phyloP scores from a whole-genome alignment of 2,113 vertebrate species.

The Hippoglossus stenolepis region DNA sequence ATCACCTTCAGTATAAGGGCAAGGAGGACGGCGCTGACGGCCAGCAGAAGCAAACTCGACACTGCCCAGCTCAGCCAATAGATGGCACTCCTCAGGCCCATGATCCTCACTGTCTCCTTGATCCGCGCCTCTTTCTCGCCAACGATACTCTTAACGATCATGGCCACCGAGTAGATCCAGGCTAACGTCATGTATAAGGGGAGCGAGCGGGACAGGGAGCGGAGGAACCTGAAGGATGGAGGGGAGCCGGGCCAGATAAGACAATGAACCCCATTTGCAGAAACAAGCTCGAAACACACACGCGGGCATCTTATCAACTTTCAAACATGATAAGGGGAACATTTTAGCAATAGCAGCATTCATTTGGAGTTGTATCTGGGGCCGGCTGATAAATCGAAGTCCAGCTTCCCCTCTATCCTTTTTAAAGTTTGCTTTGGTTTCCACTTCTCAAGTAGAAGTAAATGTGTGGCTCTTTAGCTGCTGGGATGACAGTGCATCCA shows the following conservation, averaged over 20 bases:
- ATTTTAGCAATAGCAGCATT: no score
- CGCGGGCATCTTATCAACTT: not conserved
- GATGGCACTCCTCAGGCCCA: slow-evolving; percentile 89
- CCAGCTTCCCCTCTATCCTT: no score
- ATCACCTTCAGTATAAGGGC: slow-evolving; percentile 93
- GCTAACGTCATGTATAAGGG: slow-evolving; percentile 95
- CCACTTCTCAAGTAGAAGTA: no score
- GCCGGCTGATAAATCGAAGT: no score
- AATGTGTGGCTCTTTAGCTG: no score
- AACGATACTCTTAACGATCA: slow-evolving; percentile 93
- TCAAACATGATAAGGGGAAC: not conserved
- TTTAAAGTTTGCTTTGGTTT: not conserved
- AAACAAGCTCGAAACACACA: not conserved
- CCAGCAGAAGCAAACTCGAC: slow-evolving; percentile 89
- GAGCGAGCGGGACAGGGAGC: slow-evolving; percentile 88
- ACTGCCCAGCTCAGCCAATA: slow-evolving; percentile 97
- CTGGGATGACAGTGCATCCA: no score
- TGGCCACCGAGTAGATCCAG: slow-evolving; percentile 97
- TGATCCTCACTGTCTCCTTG: slow-evolving; percentile 95
- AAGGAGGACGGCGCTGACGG: slow-evolving; percentile 89
- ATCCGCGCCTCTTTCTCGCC: slow-evolving; percentile 94
- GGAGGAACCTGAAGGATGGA: slow-evolving; percentile 87
- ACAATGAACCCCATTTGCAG: slow-evolving; percentile 1
- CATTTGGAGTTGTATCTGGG: no score
- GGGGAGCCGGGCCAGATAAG: slow-evolving; percentile 33